phyloP scores from a whole-genome alignment of 2,113 vertebrate species.

The Trochalopteron elliotii region DNA sequence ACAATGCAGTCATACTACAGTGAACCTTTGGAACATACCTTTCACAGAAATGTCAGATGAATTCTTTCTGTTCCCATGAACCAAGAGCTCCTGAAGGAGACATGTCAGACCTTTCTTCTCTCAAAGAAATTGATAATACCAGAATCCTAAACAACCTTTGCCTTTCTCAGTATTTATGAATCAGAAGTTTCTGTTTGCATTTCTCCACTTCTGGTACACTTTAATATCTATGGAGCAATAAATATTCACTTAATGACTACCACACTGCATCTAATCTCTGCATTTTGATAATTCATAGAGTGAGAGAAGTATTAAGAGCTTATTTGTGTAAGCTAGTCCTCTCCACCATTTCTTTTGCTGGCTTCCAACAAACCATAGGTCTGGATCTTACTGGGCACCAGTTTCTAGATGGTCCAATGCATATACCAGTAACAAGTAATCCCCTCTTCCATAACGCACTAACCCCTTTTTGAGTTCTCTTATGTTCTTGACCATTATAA shows the following conservation, averaged over 20 bases:
- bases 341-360: background rate
- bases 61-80: background rate
- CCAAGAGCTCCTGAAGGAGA: background rate
- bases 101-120: fast-evolving
- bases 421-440: background rate
- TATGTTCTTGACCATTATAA: background rate
- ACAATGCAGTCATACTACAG: background rate
- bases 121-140: background rate
- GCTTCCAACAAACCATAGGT: background rate
- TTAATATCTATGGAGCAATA: background rate
- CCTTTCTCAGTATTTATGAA: background rate
- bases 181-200: background rate
- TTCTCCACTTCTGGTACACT: background rate
- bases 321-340: background rate
- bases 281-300: background rate
- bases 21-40: background rate
- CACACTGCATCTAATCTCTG: background rate
- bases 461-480: background rate
- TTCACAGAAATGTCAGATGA: background rate
- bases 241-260: background rate
- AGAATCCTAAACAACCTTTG: background rate
- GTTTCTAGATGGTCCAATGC: background rate
- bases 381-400: background rate
- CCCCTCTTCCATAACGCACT: background rate
- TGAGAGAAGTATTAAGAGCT: background rate